Evolutionary conservation across 2,797 vertebrate species (phyloP), one percentile per base, ranked within the genome.

Genomic region (Pterois miles): DNA sequence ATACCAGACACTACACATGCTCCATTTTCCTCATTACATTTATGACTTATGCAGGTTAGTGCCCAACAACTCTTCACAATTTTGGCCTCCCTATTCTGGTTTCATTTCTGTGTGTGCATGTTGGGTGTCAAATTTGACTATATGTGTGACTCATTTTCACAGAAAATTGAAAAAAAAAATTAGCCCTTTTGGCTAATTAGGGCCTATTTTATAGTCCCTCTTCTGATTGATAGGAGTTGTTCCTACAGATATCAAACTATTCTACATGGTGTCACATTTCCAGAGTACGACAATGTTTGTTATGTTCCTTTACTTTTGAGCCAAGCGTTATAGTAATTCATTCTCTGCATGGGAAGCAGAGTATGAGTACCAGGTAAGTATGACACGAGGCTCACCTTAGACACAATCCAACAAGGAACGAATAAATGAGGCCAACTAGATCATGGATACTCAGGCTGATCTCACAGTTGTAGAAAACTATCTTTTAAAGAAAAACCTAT

Each of bases 401-500:
- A 58, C 18, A 7, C 23, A 63, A 6, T n/a, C n/a, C 10, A 46
- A 53, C 48, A 59, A 50, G 48, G 10, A 76, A 36, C 9, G 31
- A 64, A 48, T 69, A 40, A 75, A 68, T 40, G 22, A 71, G 68
- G 54, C 25, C 25, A 40, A 13, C 9, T 52, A 54, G 8, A 31
- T 63, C 18, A 74, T 10, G 25, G 23, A 64, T 59, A n/a, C 20
- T 27, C 48, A 25, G 46, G 46, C 10, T 16, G 31, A 76, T 76
- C 16, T 4, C 25, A 27, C 7, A 65, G 14, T 56, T 5, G 4
- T 2, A 53, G n/a, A 63, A 65, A 57, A 69, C 29, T 10, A 1
- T n/a, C 48, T 46, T 75, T 62, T 22, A 84, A 4, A n/a, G 78
- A 14, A 38, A 54, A 73, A 46, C 31, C 64, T 25, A 57, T 56